Conservation (phyloP, 2,113 vertebrate genomes). For the Carollia perspicillata region DNA sequence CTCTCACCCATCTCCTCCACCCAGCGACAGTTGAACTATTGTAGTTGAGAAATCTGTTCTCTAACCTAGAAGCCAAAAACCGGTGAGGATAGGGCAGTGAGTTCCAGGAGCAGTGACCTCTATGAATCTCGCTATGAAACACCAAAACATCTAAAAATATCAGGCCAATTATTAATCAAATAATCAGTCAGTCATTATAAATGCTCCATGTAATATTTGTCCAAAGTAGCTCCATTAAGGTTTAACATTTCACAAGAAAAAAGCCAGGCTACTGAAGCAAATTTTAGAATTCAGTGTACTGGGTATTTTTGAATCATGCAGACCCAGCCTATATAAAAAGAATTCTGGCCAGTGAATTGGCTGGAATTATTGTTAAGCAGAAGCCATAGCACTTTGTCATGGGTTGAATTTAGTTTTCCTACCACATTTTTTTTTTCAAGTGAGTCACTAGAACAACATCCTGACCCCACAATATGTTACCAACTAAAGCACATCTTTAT, state of each 20-base stretch:
- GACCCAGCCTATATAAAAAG: conserved; percentile 40
- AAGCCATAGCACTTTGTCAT: conserved; percentile 10
- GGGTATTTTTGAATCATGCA: conserved; percentile 26
- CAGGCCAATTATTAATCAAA: not conserved
- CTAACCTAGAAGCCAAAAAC: not conserved
- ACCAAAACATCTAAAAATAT: not conserved
- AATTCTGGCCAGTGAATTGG: conserved; percentile 38
- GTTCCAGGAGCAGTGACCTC: not conserved
- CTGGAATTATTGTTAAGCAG: conserved; percentile 5
- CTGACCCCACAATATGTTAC: conserved; percentile 68
- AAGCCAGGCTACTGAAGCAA: not conserved
- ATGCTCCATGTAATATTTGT: not conserved
- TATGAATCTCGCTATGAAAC: not conserved
- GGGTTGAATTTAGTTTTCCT: conserved; percentile 52
- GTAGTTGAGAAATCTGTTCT: not conserved
- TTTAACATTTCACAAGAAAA: not conserved
- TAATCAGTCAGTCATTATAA: not conserved
- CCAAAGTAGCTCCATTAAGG: not conserved
- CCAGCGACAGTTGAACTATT: not conserved
- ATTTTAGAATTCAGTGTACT: conserved; percentile 38
- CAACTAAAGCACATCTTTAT: conserved; percentile 63
- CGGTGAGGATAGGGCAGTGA: not conserved
- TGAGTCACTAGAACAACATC: conserved; percentile 52
- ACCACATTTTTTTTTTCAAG: conserved; percentile 53
- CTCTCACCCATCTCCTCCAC: not conserved